These are phyloP conservation scores for Turritopsis rubra DNA, from an alignment of 30 jellyfish, hydroid and myxozoan species.

Conservation along the genomic window DNA sequence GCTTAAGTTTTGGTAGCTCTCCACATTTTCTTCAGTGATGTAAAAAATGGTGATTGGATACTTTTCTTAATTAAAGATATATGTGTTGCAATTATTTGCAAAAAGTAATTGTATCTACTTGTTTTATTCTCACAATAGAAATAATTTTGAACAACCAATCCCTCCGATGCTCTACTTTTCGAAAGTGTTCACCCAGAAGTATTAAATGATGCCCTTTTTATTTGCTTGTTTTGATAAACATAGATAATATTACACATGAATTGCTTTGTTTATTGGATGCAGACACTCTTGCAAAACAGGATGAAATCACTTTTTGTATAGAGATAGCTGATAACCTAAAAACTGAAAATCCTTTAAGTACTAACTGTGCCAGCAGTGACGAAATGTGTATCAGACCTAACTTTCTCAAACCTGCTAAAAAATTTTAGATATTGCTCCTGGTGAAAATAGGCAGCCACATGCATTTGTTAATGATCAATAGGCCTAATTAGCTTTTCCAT, in stretches of 20 bases:
- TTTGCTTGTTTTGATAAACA: not conserved
- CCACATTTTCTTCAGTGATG: not conserved
- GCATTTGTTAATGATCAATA: too few species aligned
- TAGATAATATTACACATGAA: conserved; percentile 15
- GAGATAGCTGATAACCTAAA: conserved; percentile 12
- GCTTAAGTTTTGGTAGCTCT: not conserved
- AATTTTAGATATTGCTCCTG: conserved; percentile 20
- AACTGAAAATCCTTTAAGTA: conserved; percentile 4
- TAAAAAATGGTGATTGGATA: not conserved
- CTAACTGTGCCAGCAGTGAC: conserved; percentile 20
- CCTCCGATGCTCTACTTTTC: not conserved
- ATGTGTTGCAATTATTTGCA: not conserved
- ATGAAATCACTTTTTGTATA: conserved; percentile 2
- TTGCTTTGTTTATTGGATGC: conserved; percentile 12
- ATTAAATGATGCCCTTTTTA: conserved; percentile 3
- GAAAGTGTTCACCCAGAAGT: conserved; percentile 20
- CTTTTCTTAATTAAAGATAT: not conserved
- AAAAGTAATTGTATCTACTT: not conserved
- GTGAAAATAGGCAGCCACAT: conserved; percentile 19
- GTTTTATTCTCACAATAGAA: not conserved
- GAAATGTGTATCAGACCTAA: conserved; percentile 19
- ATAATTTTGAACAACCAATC: not conserved
- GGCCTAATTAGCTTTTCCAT: too few species aligned
- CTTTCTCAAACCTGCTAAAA: conserved; percentile 3
- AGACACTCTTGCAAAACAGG: not conserved